phyloP scores from a whole-genome alignment of 37 sponge, comb jelly and placozoan species.

The Lycopodina hypogea region DNA sequence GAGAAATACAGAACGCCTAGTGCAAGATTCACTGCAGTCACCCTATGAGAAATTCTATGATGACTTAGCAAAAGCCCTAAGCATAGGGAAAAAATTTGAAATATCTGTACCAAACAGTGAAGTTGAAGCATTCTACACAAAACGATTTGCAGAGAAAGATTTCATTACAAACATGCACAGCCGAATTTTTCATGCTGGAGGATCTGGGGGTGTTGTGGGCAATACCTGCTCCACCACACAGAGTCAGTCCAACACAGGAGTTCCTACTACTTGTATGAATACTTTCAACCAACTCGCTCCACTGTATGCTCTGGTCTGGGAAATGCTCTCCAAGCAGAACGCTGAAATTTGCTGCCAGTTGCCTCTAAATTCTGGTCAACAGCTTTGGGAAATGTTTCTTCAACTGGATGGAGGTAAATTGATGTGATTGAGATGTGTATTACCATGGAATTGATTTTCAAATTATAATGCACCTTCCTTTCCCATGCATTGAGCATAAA shows the following conservation, averaged over 20 bases:
- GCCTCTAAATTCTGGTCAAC: conserved; percentile 11
- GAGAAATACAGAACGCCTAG: conserved; percentile 12
- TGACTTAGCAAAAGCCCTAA: neutral
- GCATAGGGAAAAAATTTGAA: neutral
- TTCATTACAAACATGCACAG: conserved; percentile 11
- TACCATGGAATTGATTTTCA: too few species aligned
- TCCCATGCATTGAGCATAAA: too few species aligned
- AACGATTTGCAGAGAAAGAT: neutral
- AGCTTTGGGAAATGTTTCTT: conserved; percentile 58
- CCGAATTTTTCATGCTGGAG: neutral
- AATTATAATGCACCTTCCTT: too few species aligned
- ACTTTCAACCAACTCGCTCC: neutral
- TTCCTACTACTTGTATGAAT: neutral
- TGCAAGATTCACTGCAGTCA: conserved; percentile 9
- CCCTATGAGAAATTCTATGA: conserved; percentile 39
- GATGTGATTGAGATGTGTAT: too few species aligned
- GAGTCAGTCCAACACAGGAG: neutral
- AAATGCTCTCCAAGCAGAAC: conserved; percentile 2
- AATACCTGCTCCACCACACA: neutral
- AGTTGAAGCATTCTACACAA: conserved; percentile 46
- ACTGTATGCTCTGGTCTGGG: conserved; percentile 33
- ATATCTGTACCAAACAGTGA: conserved; percentile 13
- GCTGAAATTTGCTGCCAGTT: neutral
- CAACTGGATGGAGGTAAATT: conserved; percentile 31
- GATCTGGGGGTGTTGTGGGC: neutral